Evolutionary conservation across 2,797 vertebrate species (phyloP), one percentile per base, ranked within the genome.

Genomic region (Enteromius trimaculatus): DNA sequence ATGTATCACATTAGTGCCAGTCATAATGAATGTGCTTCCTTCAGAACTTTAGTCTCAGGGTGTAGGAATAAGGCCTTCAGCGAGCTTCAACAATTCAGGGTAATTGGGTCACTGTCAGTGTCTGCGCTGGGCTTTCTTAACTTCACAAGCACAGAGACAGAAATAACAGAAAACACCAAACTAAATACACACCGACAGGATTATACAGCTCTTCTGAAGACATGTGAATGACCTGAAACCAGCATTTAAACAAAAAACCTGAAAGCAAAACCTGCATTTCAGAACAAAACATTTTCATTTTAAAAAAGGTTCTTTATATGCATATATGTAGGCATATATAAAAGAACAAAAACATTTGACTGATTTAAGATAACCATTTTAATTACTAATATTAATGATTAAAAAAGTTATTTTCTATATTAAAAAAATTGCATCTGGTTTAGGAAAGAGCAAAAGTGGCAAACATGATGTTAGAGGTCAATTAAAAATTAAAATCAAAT

Each of bases 31-130:
- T 81, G 44, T 1, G 47, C 65, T 81, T 75, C 60, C 42, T 3
- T 26, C 11, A 64, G 44, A 74, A 64, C 89, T 90, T 86, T 82
- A 87, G 85, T 92, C 91, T 91, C 90, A 14, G 21, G 90, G 91
- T 92, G 91, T 88, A 86, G 87, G 89, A 88, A 68, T 80, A 53
- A 86, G 86, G 89, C 91, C 90, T 89, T 88, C 80, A 89, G 89
- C 60, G 84, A 81, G 85, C 86, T 90, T 90, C 90, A 88, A 92
- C 90, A 90, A 91, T 89, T 92, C 90, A 90, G 88, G 90, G 91
- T 93, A 94, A 95, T 92, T 93, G 91, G 94, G 93, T 93, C 93
- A 95, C 88, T 87, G 91, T 89, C 82, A 86, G 86, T 87, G 86
- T 90, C 88, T 87, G 86, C 71, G 89, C 89, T 88, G 85, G 84